A percentile compares a stretch with the other conserved stretches of the same genome.
These are phyloP conservation scores for Rhinolophus ferrumequinum DNA, from an alignment of 2,113 vertebrate genomes.

Conservation along the genomic window DNA sequence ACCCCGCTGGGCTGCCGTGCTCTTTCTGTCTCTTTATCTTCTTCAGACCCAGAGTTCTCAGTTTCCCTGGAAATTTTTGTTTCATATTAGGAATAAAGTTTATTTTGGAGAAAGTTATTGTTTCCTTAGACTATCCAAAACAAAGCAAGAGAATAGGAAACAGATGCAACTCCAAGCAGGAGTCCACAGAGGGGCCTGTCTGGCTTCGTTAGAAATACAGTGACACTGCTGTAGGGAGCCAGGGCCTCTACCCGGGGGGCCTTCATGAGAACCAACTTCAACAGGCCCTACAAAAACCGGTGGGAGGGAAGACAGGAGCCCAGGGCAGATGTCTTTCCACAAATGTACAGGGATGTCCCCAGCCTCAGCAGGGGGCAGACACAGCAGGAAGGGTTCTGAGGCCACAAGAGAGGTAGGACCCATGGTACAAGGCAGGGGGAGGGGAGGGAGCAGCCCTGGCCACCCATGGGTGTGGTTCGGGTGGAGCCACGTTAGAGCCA, in stretches of 20 bases:
- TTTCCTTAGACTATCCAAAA: not conserved
- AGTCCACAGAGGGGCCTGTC: not conserved
- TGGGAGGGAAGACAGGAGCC: not conserved
- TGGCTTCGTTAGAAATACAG: not conserved
- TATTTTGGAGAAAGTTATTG: slow-evolving; percentile 41
- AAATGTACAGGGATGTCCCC: not conserved
- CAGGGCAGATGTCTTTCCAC: not conserved
- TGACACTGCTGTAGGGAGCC: not conserved
- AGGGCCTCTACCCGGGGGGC: not conserved
- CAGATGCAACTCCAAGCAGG: not conserved
- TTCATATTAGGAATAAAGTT: slow-evolving; percentile 70
- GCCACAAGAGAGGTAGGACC: not conserved
- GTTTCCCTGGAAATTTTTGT: slow-evolving; percentile 26
- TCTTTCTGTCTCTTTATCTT: not conserved
- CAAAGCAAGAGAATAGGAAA: not conserved
- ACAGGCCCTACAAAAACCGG: not conserved
- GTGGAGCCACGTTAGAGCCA: slow-evolving; percentile 26
- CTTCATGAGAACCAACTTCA: not conserved
- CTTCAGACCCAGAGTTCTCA: not conserved
- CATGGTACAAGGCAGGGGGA: not conserved
- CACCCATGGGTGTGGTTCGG: not conserved
- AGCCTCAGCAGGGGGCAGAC: not conserved
- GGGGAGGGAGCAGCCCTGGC: not conserved
- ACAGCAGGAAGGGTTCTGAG: not conserved
- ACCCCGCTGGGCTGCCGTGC: not conserved